Percentiles rank a stretch among this genome's conserved stretches.
phyloP scores from a whole-genome alignment of 2,888 invertebrate species.

The Polymixis lichenea region DNA sequence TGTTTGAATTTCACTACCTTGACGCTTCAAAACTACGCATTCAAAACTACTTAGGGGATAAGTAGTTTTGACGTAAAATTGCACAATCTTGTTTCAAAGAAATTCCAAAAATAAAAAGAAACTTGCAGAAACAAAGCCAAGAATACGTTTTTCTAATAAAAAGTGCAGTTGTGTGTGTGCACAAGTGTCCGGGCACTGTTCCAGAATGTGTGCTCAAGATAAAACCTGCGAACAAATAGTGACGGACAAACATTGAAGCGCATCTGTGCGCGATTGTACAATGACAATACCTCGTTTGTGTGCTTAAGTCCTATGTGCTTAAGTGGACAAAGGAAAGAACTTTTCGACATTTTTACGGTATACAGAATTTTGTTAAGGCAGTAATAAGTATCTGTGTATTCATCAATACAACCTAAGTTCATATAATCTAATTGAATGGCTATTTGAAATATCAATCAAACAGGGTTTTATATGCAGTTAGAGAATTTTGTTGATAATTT shows the following conservation, averaged over 20 bases:
- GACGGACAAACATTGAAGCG: conserved; percentile 45
- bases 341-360: conserved; percentile 3
- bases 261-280: conserved; percentile 58
- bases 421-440: too few species aligned
- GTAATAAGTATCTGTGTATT: too few species aligned
- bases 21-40: too few species aligned
- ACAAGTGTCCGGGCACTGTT: conserved; percentile 52
- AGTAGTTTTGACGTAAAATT: too few species aligned
- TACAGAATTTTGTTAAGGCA: too few species aligned
- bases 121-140: conserved; percentile 5
- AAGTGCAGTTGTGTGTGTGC: conserved; percentile 56
- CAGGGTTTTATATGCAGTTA: too few species aligned
- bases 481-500: too few species aligned
- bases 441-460: too few species aligned
- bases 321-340: conserved; percentile 6
- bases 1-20: too few species aligned
- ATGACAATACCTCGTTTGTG: conserved; percentile 18
- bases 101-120: not conserved
- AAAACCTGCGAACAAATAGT: conserved; percentile 56
- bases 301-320: conserved; percentile 11
- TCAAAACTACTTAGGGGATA: too few species aligned
- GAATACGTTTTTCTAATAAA: conserved; percentile 21
- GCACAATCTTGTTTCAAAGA: not conserved
- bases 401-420: too few species aligned
- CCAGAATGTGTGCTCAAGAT: conserved; percentile 54